Base-by-base conservation (phyloP, 2,888 invertebrate genomes). In the Crioceris asparagi region DNA sequence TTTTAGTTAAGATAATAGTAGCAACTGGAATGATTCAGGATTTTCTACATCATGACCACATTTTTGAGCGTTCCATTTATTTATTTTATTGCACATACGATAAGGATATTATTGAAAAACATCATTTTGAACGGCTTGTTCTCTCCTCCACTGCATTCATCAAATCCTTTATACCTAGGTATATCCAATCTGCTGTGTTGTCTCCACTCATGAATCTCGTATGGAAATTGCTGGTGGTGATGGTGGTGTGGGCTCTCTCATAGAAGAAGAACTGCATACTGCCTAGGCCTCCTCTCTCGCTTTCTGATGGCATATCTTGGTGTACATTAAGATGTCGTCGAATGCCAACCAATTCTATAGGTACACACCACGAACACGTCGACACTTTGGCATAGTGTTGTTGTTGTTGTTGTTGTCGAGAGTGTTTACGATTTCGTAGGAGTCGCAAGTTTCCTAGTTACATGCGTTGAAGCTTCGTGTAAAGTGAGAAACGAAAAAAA, bases 241-340 rank as follows among this genome's bases (percentile, higher is more conserved):
- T n/a, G n/a, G n/a, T n/a, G n/a, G n/a, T 54, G 56, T 55, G 53
- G 54, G 54, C 50, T 49, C 47, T 38, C 43, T 44, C 37, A 39
- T 47, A 41, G 40, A 42, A 33, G 29, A 40, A 39, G 35, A 19
- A 36, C 34, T 43, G n/a, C n/a, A n/a, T n/a, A 39, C 36, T 41
- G 39, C 33, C 38, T 29, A 42, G 26, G 32, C 37, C 37, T 43
- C 34, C 40, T 36, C 33, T 40, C 40, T 48, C 45, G 38, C 45
- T 47, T 48, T n/a, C n/a, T n/a, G n/a, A n/a, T 48, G 41, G 35
- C 33, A 45, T 46, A 50, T 47, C 45, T 44, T 47, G 49, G 48
- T 50, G 46, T 50, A 48, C 43, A 44, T 43, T 43, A 40, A 40
- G 42, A 40, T 41, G 35, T 33, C 33, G 25, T 38, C 34, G n/a